Conservation (phyloP, 2,113 vertebrate species). For the Microcebus griseorufus region DNA sequence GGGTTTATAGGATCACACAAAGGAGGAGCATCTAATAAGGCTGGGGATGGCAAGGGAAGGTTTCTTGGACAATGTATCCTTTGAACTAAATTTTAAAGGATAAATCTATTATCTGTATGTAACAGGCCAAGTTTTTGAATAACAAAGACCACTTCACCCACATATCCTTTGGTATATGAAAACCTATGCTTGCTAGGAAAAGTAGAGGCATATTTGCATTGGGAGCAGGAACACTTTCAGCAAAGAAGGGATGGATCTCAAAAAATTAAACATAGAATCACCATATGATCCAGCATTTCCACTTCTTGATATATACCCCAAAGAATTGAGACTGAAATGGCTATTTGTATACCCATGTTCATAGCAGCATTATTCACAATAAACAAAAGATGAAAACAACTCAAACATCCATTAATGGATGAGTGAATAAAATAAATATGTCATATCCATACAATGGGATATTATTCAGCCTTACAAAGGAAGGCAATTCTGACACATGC, state of each 20-base stretch:
- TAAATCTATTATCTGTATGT: neutral
- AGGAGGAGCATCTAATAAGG: neutral
- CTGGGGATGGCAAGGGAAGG: neutral
- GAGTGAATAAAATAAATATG: neutral
- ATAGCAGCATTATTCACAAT: neutral
- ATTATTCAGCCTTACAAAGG: conserved; percentile 1
- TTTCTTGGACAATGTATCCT: neutral
- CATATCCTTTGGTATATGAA: neutral
- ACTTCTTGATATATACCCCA: neutral
- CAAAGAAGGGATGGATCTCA: neutral
- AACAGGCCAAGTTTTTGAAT: neutral
- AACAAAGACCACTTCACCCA: neutral
- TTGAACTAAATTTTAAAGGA: neutral
- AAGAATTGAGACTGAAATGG: neutral
- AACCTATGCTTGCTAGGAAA: neutral
- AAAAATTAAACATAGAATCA: neutral
- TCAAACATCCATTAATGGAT: neutral
- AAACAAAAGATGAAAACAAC: neutral
- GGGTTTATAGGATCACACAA: neutral
- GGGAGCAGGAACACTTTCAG: neutral
- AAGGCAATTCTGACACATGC: neutral
- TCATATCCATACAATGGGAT: neutral
- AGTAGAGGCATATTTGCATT: neutral
- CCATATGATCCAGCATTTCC: neutral
- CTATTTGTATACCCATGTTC: neutral